Conservation (phyloP, 1,140 invertebrate genomes). For the Diabrotica virgifera region DNA sequence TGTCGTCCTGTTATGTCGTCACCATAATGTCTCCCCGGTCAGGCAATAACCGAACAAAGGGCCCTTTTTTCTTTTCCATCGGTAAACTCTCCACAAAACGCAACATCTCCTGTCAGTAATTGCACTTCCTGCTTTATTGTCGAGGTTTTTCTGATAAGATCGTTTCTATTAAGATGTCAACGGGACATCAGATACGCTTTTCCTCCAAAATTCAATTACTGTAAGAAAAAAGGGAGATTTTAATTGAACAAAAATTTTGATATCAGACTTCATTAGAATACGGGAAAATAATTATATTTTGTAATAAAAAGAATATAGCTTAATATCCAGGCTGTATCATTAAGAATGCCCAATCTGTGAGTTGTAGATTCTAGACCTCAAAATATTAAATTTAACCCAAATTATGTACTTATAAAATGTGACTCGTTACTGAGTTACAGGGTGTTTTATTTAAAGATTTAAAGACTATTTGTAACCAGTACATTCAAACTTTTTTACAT, state of each 20-base stretch:
- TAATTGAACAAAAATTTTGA: neutral
- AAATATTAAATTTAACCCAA: too few species aligned
- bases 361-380: too few species aligned
- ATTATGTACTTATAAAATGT: too few species aligned
- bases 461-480: too few species aligned
- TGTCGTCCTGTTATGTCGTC: neutral
- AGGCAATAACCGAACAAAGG: neutral
- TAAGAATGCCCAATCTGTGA: too few species aligned
- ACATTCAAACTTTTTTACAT: too few species aligned
- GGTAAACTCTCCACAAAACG: neutral
- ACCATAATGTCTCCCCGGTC: neutral
- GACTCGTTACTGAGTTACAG: too few species aligned
- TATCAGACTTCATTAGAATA: too few species aligned
- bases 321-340: too few species aligned
- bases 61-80: constrained; percentile 2
- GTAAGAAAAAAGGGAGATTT: neutral
- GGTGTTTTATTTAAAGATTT: too few species aligned
- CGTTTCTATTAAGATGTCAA: neutral
- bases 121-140: neutral
- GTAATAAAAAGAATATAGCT: too few species aligned
- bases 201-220: neutral
- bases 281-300: too few species aligned
- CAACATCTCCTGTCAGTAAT: neutral
- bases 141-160: neutral
- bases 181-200: neutral